phyloP scores from a whole-genome alignment of 1,140 invertebrate species.

The Myzus persicae region DNA sequence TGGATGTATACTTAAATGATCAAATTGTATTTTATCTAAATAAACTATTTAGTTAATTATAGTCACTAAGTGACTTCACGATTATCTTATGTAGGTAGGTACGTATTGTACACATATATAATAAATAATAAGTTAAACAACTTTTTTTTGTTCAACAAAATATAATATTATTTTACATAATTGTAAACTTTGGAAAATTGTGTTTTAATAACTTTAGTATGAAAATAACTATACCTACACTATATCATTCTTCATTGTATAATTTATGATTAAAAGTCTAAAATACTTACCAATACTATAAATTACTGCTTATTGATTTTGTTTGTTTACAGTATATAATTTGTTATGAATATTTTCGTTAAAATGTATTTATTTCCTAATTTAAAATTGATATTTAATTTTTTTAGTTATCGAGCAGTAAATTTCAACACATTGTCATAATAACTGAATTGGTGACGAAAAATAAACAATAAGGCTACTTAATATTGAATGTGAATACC shows the following conservation, averaged over 20 bases:
- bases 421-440: too few relatives aligned
- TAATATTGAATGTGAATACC: too few relatives aligned
- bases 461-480: too few relatives aligned
- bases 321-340: neutral
- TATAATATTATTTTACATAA: constrained; percentile 5
- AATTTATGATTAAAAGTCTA: neutral
- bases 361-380: too few relatives aligned
- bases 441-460: too few relatives aligned
- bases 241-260: constrained; percentile 5
- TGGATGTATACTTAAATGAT: neutral
- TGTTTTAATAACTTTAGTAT: constrained; percentile 11
- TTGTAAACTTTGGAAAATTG: neutral
- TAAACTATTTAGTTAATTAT: constrained; percentile 23
- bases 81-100: neutral
- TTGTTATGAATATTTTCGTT: neutral
- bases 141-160: neutral
- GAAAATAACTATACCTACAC: neutral
- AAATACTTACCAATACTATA: neutral
- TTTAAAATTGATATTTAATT: too few relatives aligned
- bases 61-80: neutral
- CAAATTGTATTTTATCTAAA: constrained; percentile 24
- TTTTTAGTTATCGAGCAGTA: too few relatives aligned
- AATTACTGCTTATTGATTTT: neutral
- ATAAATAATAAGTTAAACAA: neutral
- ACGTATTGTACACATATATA: neutral